Evolutionary conservation across 1,140 invertebrate species (phyloP).

Genomic region (Neotoxoptera formosana): DNA sequence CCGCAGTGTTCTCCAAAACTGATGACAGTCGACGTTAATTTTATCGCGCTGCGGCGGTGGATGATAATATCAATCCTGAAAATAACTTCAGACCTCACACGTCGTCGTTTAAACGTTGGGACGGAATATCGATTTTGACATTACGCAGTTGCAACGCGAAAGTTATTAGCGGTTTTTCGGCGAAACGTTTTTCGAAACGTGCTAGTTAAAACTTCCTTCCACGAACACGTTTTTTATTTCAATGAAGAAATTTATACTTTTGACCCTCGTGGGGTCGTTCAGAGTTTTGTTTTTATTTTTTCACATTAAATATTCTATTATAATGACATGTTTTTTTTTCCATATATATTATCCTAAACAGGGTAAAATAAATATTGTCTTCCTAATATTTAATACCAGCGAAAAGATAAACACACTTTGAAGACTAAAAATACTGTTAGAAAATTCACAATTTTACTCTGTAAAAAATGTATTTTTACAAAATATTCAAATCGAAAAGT

Average conservation of each 20-base stretch:
- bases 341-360: neutral
- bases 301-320: neutral
- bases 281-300: neutral
- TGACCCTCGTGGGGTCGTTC: neutral
- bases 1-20: neutral
- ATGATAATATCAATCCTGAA: no score
- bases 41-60: neutral
- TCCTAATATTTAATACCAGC: neutral
- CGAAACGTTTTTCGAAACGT: neutral
- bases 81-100: neutral
- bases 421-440: neutral
- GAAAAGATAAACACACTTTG: neutral
- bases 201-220: neutral
- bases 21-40: neutral
- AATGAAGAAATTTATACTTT: neutral
- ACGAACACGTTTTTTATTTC: neutral
- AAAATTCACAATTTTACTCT: neutral
- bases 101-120: neutral
- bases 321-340: slow-evolving; percentile 4
- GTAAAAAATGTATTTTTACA: neutral
- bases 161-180: neutral
- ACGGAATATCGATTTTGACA: neutral
- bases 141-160: neutral
- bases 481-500: neutral
- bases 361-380: slow-evolving; percentile 18